Percentiles rank a stretch among this genome's conserved stretches.
Evolutionary conservation across 1,140 invertebrate genomes (phyloP).

Genomic region (Drosophila aff.): DNA sequence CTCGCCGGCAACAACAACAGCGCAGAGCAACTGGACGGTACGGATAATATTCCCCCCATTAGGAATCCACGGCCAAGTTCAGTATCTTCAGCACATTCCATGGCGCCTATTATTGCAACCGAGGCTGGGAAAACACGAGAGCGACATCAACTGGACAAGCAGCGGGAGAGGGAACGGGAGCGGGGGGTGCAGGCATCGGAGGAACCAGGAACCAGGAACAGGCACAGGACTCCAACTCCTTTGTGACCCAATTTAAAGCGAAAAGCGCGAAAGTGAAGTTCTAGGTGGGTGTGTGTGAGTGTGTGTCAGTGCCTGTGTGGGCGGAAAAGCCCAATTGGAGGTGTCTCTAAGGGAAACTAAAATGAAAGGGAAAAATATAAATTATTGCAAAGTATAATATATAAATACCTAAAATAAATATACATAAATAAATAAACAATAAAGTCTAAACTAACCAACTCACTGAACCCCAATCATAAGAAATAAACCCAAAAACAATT

Average conservation of each 20-base stretch:
- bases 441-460: not conserved
- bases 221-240: conserved; percentile 20
- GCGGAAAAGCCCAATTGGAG: not conserved
- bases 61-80: conserved; percentile 74
- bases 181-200: conserved; percentile 16
- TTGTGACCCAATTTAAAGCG: conserved; percentile 70
- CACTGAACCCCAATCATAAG: not conserved
- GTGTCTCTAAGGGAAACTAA: not conserved
- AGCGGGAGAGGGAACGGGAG: not conserved
- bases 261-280: conserved; percentile 63
- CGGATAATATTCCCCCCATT: conserved; percentile 31
- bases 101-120: conserved; percentile 65
- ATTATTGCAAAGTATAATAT: not conserved
- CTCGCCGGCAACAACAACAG: conserved; percentile 25
- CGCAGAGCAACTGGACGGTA: conserved; percentile 9
- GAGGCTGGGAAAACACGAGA: conserved; percentile 4
- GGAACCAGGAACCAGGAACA: conserved; percentile 22
- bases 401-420: not conserved
- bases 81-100: conserved; percentile 80
- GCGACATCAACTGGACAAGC: not conserved
- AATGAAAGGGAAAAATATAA: not conserved
- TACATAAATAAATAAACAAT: not conserved
- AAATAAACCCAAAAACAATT: not conserved
- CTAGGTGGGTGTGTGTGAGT: not conserved
- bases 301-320: not conserved